phyloP scores from a whole-genome alignment of 1,140 invertebrate genomes.

The Drosophila pseudoobscura region DNA sequence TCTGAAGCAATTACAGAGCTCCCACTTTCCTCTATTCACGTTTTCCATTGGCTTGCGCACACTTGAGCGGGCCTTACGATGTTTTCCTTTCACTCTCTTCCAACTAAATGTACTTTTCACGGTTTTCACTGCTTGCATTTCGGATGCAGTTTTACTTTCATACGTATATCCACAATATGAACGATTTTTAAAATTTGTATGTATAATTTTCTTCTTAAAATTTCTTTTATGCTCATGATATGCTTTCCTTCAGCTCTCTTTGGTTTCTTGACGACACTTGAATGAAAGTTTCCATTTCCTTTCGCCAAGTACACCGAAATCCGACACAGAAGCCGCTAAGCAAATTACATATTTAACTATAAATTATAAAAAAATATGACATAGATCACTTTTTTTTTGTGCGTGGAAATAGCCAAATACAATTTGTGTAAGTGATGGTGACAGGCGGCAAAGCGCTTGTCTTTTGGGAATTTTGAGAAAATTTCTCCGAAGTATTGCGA shows the following conservation, averaged over 20 bases:
- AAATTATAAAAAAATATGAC: conserved; percentile 38
- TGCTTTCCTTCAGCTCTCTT: no score
- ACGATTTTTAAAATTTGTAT: no score
- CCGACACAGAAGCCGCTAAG: conserved; percentile 27
- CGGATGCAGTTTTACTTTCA: conserved; percentile 13
- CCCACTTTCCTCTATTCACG: not conserved
- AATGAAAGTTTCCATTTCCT: not conserved
- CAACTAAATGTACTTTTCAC: no score
- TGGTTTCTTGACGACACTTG: no score
- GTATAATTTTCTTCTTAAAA: no score
- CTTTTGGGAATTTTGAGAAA: conserved; percentile 32
- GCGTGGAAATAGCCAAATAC: conserved; percentile 52
- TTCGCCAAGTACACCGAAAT: conserved; percentile 14
- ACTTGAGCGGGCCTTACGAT: no score
- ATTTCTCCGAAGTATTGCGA: conserved; percentile 36
- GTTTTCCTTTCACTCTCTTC: no score
- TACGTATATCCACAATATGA: no score
- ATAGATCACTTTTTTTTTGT: conserved; percentile 50
- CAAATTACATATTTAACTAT: conserved; percentile 39
- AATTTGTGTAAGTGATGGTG: conserved; percentile 35
- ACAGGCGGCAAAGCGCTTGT: conserved; percentile 7
- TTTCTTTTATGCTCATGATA: no score
- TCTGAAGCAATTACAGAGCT: conserved; percentile 1
- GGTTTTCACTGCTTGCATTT: not conserved
- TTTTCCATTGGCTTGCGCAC: not conserved